These are phyloP conservation scores for Helleia helle DNA, from an alignment of 2,888 invertebrate genomes.

Conservation along the genomic window DNA sequence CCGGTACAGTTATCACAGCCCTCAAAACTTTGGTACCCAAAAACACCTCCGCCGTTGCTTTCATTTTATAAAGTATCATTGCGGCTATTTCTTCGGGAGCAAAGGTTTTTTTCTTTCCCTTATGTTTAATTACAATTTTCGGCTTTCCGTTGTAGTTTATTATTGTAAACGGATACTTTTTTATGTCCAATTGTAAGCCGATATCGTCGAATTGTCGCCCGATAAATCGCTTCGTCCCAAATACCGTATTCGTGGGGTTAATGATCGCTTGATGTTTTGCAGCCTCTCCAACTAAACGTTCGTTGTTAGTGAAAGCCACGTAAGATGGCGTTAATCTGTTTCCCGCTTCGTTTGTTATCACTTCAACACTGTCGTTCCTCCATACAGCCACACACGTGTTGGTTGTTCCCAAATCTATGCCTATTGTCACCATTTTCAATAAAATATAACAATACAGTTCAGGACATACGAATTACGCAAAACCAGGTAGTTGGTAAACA, in stretches of 20 bases:
- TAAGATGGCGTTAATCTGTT: conserved; percentile 45
- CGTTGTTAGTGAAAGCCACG: conserved; percentile 42
- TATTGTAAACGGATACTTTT: conserved; percentile 42
- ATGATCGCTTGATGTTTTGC: conserved; percentile 43
- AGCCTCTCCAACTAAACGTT: conserved; percentile 44
- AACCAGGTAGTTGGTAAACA: not conserved
- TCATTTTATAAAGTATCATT: conserved; percentile 50
- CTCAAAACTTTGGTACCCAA: conserved; percentile 37
- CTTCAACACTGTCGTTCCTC: conserved; percentile 39
- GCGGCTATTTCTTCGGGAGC: conserved; percentile 50
- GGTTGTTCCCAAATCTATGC: conserved; percentile 54
- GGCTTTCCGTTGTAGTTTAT: conserved; percentile 48
- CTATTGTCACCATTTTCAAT: conserved; percentile 42
- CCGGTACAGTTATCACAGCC: conserved; percentile 54
- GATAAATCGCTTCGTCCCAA: conserved; percentile 45
- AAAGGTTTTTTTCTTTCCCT: conserved; percentile 34
- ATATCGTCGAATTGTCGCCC: conserved; percentile 45
- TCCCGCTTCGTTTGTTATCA: conserved; percentile 48
- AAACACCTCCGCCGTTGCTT: conserved; percentile 42
- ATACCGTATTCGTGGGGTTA: conserved; percentile 47
- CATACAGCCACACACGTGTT: conserved; percentile 51
- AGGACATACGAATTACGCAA: conserved; percentile 2
- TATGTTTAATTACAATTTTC: conserved; percentile 38
- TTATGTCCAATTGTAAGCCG: conserved; percentile 43
- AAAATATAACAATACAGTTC: not conserved